Percentiles rank a stretch among this genome's conserved stretches.
Evolutionary conservation across 2,888 invertebrate genomes (phyloP).

Genomic region (Lapara coniferarum): DNA sequence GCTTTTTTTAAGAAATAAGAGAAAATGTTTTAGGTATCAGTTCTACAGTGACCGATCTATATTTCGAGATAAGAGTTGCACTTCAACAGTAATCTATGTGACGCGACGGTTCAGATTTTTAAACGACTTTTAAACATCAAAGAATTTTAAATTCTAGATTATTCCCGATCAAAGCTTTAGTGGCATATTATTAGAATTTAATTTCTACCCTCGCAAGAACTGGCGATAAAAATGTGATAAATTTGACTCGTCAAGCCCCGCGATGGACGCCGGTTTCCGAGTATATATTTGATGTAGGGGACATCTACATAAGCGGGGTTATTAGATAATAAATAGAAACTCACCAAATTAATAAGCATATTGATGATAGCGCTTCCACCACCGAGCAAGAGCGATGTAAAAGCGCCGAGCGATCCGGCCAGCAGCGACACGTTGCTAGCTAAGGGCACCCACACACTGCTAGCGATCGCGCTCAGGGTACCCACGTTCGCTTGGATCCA

Average conservation of each 20-base stretch:
- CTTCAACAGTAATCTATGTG: neutral
- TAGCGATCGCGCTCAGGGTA: constrained; percentile 92
- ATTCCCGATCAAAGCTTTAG: no score
- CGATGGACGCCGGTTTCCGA: no score
- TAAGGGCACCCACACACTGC: constrained; percentile 93
- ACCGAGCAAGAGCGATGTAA: constrained; percentile 93
- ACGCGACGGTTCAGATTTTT: no score
- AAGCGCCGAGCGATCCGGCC: constrained; percentile 92
- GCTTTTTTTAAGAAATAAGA: neutral
- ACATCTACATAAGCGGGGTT: no score
- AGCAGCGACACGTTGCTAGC: constrained; percentile 95
- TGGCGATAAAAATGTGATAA: no score
- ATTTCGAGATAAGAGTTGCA: neutral
- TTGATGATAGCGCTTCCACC: constrained; percentile 96
- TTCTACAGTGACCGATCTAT: neutral
- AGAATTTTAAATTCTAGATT: no score
- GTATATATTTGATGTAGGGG: no score
- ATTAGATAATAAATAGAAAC: constrained; percentile 39
- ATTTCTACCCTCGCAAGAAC: no score
- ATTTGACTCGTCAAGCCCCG: no score
- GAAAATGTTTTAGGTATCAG: neutral
- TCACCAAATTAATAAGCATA: constrained; percentile 92
- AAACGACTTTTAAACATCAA: no score
- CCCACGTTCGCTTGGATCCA: constrained; percentile 96
- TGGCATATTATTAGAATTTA: no score